A percentile compares a stretch with the other conserved stretches of the same genome.
Conservation (phyloP, 2,888 invertebrate species). For the Caenorhabditis uteleia region DNA sequence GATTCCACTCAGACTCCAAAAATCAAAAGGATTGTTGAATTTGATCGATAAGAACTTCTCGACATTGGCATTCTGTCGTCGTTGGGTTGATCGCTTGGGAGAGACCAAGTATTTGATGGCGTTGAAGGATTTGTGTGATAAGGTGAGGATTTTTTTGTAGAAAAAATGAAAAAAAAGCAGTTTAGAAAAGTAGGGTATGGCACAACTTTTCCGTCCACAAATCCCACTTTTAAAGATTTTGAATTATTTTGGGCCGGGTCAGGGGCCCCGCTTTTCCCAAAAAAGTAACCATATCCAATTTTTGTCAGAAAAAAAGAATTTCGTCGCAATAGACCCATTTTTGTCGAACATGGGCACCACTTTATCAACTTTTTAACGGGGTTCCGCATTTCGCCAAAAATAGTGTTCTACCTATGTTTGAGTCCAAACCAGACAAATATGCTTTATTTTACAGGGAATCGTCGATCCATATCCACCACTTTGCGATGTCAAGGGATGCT, state of each 20-base stretch:
- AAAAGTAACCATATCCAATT: too few relatives aligned
- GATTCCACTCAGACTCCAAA: slow-evolving; percentile 87
- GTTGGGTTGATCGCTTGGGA: slow-evolving; percentile 96
- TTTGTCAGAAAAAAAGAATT: too few relatives aligned
- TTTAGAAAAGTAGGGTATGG: too few relatives aligned
- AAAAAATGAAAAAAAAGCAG: neutral
- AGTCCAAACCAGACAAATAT: neutral
- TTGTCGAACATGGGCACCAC: too few relatives aligned
- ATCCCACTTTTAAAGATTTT: too few relatives aligned
- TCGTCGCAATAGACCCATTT: too few relatives aligned
- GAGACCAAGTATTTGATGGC: slow-evolving; percentile 98
- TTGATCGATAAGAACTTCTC: slow-evolving; percentile 95
- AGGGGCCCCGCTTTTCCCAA: too few relatives aligned
- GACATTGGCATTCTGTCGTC: slow-evolving; percentile 96
- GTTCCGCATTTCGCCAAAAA: neutral
- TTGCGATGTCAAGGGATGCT: slow-evolving; percentile 94
- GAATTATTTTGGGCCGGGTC: too few relatives aligned
- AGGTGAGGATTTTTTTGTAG: slow-evolving; percentile 70
- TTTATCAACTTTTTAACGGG: neutral
- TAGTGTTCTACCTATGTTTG: neutral
- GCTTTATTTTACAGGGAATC: slow-evolving; percentile 76
- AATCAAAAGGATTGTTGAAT: slow-evolving; percentile 88
- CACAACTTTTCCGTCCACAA: too few relatives aligned
- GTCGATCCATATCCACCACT: slow-evolving; percentile 98
- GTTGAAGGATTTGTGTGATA: slow-evolving; percentile 95